Conservation (phyloP, 2,797 vertebrate genomes). For the Jordanella pulchra region DNA sequence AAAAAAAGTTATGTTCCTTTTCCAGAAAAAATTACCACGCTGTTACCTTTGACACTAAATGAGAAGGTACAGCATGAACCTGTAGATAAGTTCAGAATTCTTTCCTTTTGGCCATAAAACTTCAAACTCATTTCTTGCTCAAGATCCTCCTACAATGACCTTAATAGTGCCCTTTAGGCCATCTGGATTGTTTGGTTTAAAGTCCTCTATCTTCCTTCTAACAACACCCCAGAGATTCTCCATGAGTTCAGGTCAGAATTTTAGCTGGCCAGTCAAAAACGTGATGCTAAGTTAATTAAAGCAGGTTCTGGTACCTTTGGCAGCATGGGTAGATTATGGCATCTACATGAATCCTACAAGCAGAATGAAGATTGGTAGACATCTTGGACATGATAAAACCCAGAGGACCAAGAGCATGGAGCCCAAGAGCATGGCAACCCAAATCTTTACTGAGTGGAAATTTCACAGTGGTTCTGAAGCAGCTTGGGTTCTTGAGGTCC, state of each 20-base stretch:
- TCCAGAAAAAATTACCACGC: conserved; percentile 18
- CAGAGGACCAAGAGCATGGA: background rate
- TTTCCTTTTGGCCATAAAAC: background rate
- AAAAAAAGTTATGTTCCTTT: conserved; percentile 5
- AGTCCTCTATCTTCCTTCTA: background rate
- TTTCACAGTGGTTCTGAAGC: background rate
- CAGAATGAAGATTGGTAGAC: background rate
- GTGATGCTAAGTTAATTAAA: background rate
- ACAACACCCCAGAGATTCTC: background rate
- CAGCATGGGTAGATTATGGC: background rate
- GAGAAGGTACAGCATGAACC: conserved; percentile 24
- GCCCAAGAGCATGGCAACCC: background rate
- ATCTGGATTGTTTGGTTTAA: background rate
- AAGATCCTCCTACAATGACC: background rate
- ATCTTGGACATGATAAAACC: background rate
- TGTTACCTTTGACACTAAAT: conserved; percentile 19
- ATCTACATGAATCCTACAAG: background rate
- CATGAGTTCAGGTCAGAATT: background rate
- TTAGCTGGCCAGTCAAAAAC: background rate
- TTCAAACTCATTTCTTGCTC: background rate
- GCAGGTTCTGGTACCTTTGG: background rate
- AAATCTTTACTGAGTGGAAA: background rate
- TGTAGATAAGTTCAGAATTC: background rate
- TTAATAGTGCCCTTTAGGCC: background rate
- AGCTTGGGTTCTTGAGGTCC: background rate